These are phyloP conservation scores for Equus przewalskii DNA, from an alignment of 2,113 vertebrate genomes.

Conservation along the genomic window DNA sequence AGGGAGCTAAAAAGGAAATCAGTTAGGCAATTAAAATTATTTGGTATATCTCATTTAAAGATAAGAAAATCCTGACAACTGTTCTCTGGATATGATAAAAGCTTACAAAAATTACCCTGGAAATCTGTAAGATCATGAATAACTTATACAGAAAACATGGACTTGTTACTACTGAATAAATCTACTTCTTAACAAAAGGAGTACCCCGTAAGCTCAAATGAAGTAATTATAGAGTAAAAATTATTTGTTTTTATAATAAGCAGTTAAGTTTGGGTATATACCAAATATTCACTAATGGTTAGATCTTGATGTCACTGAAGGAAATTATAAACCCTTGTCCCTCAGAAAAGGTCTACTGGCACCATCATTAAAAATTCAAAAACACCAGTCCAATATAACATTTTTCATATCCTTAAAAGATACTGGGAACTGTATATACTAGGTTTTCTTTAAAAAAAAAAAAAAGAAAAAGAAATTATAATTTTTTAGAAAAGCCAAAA, in stretches of 20 bases:
- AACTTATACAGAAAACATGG: constrained; percentile 48
- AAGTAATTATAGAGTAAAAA: constrained; percentile 42
- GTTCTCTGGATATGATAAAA: constrained; percentile 21
- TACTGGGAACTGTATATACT: neutral
- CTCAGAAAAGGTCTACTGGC: neutral
- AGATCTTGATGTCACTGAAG: neutral
- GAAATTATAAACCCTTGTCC: neutral
- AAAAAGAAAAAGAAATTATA: neutral
- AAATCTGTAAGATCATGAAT: constrained; percentile 41
- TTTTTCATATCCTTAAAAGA: constrained; percentile 31
- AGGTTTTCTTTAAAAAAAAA: constrained; percentile 27
- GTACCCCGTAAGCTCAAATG: constrained; percentile 9
- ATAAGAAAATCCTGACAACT: constrained; percentile 43
- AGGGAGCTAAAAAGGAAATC: constrained; percentile 34
- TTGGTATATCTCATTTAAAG: constrained; percentile 48
- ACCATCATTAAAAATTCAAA: constrained; percentile 43
- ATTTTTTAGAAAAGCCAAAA: constrained; percentile 43
- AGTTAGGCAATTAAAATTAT: neutral
- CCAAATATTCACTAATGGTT: constrained; percentile 3
- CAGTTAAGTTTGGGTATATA: constrained; percentile 31
- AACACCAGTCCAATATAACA: neutral
- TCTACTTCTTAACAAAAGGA: neutral
- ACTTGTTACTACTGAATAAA: constrained; percentile 40
- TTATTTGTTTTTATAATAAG: neutral
- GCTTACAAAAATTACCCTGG: constrained; percentile 16